These are phyloP conservation scores for Motacilla tschutschensis DNA, from an alignment of 2,113 vertebrate species.

Conservation along the genomic window DNA sequence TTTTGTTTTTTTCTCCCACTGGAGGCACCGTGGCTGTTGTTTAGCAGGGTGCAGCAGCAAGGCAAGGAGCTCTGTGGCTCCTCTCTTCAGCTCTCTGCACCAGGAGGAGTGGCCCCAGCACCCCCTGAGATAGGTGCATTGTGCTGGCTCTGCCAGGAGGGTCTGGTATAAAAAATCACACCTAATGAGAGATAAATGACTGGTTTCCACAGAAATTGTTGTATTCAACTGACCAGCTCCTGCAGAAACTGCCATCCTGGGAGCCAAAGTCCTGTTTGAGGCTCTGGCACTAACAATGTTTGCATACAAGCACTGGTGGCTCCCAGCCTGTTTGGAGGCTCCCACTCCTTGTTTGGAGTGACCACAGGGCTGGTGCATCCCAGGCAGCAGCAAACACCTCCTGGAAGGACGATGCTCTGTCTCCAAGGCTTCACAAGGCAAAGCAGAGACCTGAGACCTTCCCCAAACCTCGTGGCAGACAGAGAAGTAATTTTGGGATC, in stretches of 20 bases:
- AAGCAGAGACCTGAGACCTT: neutral
- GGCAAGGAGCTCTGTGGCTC: neutral
- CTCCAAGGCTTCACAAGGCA: accelerated
- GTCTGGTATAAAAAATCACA: neutral
- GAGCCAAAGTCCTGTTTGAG: neutral
- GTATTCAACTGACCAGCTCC: neutral
- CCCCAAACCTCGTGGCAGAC: neutral
- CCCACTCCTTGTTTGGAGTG: neutral
- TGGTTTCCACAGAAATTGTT: neutral
- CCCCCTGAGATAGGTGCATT: accelerated
- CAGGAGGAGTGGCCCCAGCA: neutral
- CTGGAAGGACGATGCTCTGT: neutral
- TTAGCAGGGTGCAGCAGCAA: neutral
- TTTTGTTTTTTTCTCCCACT: neutral
- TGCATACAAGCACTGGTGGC: accelerated
- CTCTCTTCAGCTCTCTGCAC: neutral
- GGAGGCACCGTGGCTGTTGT: neutral
- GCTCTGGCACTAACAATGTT: neutral
- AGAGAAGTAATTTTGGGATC: neutral
- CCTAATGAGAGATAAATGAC: neutral
- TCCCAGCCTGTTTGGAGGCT: neutral
- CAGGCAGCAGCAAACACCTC: neutral
- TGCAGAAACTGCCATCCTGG: neutral
- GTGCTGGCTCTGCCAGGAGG: neutral
- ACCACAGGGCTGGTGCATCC: neutral